These are phyloP conservation scores for Linyphia triangularis DNA, from an alignment of 2,888 invertebrate species.

Conservation along the genomic window DNA sequence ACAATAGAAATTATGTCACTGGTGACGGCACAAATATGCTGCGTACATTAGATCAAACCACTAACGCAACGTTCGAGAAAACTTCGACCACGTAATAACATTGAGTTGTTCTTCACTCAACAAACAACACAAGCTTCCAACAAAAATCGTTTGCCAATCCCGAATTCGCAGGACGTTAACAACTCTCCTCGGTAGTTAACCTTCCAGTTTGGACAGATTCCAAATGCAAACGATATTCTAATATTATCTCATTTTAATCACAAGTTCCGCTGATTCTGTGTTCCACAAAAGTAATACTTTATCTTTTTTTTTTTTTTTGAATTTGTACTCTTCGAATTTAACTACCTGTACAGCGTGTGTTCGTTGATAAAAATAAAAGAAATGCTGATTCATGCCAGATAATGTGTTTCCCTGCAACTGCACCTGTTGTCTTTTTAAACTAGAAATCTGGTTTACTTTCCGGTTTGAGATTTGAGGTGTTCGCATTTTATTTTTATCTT, in stretches of 20 bases:
- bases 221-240: neutral
- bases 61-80: too few relatives aligned
- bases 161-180: too few relatives aligned
- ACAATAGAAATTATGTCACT: too few relatives aligned
- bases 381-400: neutral
- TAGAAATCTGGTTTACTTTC: constrained; percentile 18
- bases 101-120: too few relatives aligned
- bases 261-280: neutral
- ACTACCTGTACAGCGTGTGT: neutral
- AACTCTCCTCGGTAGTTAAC: too few relatives aligned
- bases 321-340: neutral
- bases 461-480: neutral
- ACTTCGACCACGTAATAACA: too few relatives aligned
- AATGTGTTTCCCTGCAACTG: neutral
- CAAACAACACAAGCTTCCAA: too few relatives aligned
- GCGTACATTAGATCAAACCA: too few relatives aligned
- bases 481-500: neutral
- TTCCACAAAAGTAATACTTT: neutral
- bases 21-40: too few relatives aligned
- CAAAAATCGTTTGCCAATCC: too few relatives aligned
- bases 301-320: neutral
- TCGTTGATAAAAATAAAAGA: neutral
- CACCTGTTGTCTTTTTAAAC: constrained; percentile 5
- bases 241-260: neutral
- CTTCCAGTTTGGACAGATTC: too few relatives aligned